These are phyloP conservation scores for Atta cephalotes DNA, from an alignment of 1,140 invertebrate species.

Conservation along the genomic window DNA sequence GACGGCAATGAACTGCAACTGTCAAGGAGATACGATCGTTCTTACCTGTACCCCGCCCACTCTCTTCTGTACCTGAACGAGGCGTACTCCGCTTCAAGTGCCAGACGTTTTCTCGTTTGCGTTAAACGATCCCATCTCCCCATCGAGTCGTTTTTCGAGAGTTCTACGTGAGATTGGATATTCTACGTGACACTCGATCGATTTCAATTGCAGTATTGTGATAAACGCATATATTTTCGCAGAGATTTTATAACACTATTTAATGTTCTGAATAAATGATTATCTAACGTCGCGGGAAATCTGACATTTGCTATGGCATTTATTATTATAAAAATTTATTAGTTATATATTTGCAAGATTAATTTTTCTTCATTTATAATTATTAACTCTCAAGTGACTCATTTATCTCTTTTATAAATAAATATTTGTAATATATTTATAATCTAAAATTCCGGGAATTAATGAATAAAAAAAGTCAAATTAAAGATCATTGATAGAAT, in stretches of 20 bases:
- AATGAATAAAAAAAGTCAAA: not conserved
- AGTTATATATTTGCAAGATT: not conserved
- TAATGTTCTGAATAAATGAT: slow-evolving; percentile 8
- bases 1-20: slow-evolving; percentile 65
- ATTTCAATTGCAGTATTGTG: slow-evolving; percentile 29
- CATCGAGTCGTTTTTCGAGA: slow-evolving; percentile 23
- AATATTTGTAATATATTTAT: slow-evolving; percentile 3
- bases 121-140: slow-evolving; percentile 27
- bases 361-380: not conserved
- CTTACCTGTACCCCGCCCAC: slow-evolving; percentile 22
- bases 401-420: not conserved
- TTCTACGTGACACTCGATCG: slow-evolving; percentile 29
- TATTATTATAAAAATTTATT: not conserved
- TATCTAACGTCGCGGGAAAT: not conserved
- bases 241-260: not conserved
- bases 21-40: slow-evolving; percentile 64
- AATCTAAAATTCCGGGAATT: not conserved
- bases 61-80: slow-evolving; percentile 33
- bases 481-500: not conserved
- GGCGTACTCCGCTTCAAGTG: slow-evolving; percentile 24
- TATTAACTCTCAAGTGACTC: not conserved
- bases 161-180: slow-evolving; percentile 21
- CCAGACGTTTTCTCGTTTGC: slow-evolving; percentile 48
- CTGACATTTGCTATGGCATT: not conserved
- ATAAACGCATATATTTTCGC: slow-evolving; percentile 5